Evolutionary conservation across 2,888 invertebrate species (phyloP), one percentile per base, ranked within the genome.

Genomic region (Palloptera scutellata): DNA sequence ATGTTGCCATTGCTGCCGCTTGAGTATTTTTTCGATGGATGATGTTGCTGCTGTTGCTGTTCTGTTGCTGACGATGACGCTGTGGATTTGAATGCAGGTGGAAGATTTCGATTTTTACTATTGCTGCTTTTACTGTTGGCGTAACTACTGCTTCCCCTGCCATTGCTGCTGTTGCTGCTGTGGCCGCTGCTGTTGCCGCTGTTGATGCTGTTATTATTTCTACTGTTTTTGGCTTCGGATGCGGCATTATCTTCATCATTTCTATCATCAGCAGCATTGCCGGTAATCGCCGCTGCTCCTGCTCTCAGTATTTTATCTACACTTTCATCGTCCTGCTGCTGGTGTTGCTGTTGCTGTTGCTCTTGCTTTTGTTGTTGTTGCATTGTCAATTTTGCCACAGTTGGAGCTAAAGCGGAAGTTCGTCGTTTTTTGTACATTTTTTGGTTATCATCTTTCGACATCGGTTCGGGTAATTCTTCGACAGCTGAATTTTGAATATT

Each of bases 401-500:
- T 63, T 55, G 48, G 13, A 10, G 41, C 11, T 41, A 68, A 69
- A 84, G 77, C 12, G 81, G 80, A 40, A 13, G 66, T 61, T 51
- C 67, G 61, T 60, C 70, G 71, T 70, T 74, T 75, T 70, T 71
- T 75, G 74, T 80, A 79, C 69, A 75, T 67, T 74, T 79, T 77
- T 70, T 78, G 77, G 48, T 59, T 59, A 70, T 79, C 79, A 75
- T 81, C 83, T 77, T 80, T 81, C 76, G 78, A 82, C 81, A 81
- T 81, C 63, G 81, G 81, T 67, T 77, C 77, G 42, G 81, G 81
- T 69, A 81, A 72, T 54, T 89, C 89, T 70, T 90, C 89, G 52
- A 89, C 88, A 13, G 87, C 92, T 2, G 92, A 91, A 86, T 91
- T 91, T 84, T 96, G 96, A 75, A 97, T 90, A 76, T 89, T 88